Percentiles rank a stretch among this genome's conserved stretches.
Conservation (phyloP, 2,113 vertebrate genomes). For the Albula goreensis region DNA sequence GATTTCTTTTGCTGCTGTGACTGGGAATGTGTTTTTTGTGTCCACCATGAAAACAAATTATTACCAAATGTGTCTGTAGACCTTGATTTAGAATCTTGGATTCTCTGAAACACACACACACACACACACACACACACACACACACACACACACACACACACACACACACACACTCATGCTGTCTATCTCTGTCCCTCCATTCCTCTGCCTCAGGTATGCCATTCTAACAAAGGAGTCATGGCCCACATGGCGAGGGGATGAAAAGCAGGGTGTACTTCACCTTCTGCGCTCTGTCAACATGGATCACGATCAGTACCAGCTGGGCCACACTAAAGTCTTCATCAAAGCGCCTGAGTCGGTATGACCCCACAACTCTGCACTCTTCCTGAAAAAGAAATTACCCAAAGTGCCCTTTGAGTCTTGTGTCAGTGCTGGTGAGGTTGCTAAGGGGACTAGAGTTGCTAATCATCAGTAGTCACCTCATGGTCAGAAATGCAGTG, state of each 20-base stretch:
- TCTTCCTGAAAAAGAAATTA: background rate
- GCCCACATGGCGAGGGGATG: slow-evolving; percentile 91
- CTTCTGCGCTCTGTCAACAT: slow-evolving; percentile 90
- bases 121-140: slow-evolving; percentile 8
- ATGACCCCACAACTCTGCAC: slow-evolving; percentile 49
- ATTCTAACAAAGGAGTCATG: slow-evolving; percentile 96
- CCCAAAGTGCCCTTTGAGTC: no score
- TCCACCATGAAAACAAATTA: background rate
- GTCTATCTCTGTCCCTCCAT: background rate
- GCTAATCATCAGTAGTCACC: background rate
- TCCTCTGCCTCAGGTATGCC: slow-evolving; percentile 77
- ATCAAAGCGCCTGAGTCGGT: slow-evolving; percentile 97
- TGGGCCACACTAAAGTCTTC: slow-evolving; percentile 89
- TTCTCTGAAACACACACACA: background rate
- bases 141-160: slow-evolving; percentile 10
- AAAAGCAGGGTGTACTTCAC: slow-evolving; percentile 91
- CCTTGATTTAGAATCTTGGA: no score
- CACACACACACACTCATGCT: slow-evolving; percentile 7
- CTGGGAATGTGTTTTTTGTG: background rate
- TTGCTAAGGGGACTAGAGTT: background rate
- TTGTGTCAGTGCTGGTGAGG: background rate
- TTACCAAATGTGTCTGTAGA: slow-evolving; percentile 17
- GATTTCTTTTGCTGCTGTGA: no score
- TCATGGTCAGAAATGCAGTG: background rate
- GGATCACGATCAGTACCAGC: slow-evolving; percentile 95